Conservation (phyloP, 2,888 invertebrate species). For the Amiota mariae region DNA sequence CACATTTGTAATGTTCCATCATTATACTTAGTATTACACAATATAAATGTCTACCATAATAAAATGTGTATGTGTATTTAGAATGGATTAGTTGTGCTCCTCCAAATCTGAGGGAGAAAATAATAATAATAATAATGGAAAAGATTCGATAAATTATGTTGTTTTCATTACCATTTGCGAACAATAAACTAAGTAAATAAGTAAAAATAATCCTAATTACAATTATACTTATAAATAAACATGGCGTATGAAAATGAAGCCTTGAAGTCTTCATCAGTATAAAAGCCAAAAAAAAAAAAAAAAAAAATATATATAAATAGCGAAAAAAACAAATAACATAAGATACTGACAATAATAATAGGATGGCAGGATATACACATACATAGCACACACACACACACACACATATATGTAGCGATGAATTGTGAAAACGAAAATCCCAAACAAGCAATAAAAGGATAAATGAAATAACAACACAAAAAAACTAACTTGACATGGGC, state of each 20-base stretch:
- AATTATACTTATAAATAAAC: constrained; percentile 67
- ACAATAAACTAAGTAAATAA: constrained; percentile 61
- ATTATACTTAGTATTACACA: too few species aligned
- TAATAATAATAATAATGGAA: not conserved
- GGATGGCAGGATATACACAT: not conserved
- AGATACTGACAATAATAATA: constrained; percentile 16
- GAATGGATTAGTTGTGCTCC: too few species aligned
- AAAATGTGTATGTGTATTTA: too few species aligned
- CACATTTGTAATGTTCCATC: too few species aligned
- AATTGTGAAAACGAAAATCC: constrained; percentile 62
- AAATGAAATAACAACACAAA: constrained; percentile 52
- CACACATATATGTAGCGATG: constrained; percentile 10
- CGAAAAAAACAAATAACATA: constrained; percentile 28
- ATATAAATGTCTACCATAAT: too few species aligned
- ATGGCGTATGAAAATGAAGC: constrained; percentile 51
- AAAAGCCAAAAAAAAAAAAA: constrained; percentile 24
- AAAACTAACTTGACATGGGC: constrained; percentile 47
- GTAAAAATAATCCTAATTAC: constrained; percentile 67
- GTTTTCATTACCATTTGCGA: constrained; percentile 8
- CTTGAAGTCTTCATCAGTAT: constrained; percentile 3
- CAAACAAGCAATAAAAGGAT: constrained; percentile 66
- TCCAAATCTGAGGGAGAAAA: too few species aligned
- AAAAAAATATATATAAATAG: too few species aligned
- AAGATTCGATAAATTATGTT: constrained; percentile 13
- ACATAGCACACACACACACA: not conserved